Conservation (phyloP, 1,140 invertebrate genomes). For the Ostrea edulis region DNA sequence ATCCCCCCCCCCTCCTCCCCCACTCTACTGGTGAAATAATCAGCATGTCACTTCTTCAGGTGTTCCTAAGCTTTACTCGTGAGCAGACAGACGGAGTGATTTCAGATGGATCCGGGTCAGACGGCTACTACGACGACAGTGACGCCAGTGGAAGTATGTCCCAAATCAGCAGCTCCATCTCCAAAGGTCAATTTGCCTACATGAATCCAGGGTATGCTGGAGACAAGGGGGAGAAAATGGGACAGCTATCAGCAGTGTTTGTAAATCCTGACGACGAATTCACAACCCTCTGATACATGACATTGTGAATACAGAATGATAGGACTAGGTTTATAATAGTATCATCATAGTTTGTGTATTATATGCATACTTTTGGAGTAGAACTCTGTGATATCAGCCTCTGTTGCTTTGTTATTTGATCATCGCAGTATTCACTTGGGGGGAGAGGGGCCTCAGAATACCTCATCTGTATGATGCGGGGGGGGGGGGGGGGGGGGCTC, state of each 20-base stretch:
- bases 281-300: not conserved
- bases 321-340: not conserved
- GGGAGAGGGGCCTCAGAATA: too few species aligned
- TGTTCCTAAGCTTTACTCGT: slow-evolving; percentile 70
- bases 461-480: too few species aligned
- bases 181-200: slow-evolving; percentile 56
- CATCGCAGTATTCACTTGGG: too few species aligned
- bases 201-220: slow-evolving; percentile 53
- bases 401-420: not conserved
- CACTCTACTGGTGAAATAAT: too few species aligned
- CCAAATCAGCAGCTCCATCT: slow-evolving; percentile 34
- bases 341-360: not conserved
- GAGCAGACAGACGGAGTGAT: slow-evolving; percentile 68
- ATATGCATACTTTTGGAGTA: not conserved
- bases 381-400: slow-evolving; percentile 8
- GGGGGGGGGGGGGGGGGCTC: too few species aligned
- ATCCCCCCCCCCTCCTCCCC: too few species aligned
- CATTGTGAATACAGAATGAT: not conserved
- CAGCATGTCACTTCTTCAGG: slow-evolving; percentile 54
- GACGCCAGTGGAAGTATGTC: not conserved
- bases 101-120: slow-evolving; percentile 45
- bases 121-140: slow-evolving; percentile 53
- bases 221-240: slow-evolving; percentile 29
- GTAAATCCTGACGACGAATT: slow-evolving; percentile 1
- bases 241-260: not conserved